Evolutionary conservation across 2,888 invertebrate species (phyloP), one percentile per base, ranked within the genome.

Genomic region (Drosophila aldrichi): DNA sequence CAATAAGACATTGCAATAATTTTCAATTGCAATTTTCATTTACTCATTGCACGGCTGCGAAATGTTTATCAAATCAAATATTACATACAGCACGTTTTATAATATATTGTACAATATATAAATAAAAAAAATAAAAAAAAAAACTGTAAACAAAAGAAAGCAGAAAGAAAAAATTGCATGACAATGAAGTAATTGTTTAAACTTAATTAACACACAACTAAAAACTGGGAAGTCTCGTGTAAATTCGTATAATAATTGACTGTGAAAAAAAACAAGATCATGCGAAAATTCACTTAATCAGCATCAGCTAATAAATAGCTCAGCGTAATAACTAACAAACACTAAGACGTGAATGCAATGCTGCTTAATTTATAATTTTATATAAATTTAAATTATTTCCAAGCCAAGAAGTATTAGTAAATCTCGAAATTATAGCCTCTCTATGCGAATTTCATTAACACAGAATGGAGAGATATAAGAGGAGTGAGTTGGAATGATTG

Each of bases 141-240:
- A 38, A 56, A 48, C 18, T 32, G 22, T 38, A 43, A 44, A 49
- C 38, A 55, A 70, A 63, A 56, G 25, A 52, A 40, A 38, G 9
- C 36, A 36, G 22, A 22, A 29, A 22, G 36, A 52, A 38, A 77
- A 52, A 65, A 66, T 61, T 63, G 52, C 48, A 64, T 64, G 70
- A 56, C 74, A 77, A 77, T 74, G 70, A 69, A 63, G 60, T 73
- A 87, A 83, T 81, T 86, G 79, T 79, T 79, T 72, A 46, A 49
- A 49, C 77, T 86, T 81, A 81, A 86, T 84, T 83, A 83, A 77
- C 84, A 80, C 67, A 77, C 70, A 52, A 64, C 49, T 34, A 62
- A 71, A 66, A 70, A 68, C 63, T 65, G 65, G 65, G 58, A 69
- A 67, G 60, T 57, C 55, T 51, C 49, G 74, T 77, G 79, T 65